A percentile compares a stretch with the other conserved stretches of the same genome.
phyloP scores from a whole-genome alignment of 2,797 vertebrate species.

The Enteromius trimaculatus region DNA sequence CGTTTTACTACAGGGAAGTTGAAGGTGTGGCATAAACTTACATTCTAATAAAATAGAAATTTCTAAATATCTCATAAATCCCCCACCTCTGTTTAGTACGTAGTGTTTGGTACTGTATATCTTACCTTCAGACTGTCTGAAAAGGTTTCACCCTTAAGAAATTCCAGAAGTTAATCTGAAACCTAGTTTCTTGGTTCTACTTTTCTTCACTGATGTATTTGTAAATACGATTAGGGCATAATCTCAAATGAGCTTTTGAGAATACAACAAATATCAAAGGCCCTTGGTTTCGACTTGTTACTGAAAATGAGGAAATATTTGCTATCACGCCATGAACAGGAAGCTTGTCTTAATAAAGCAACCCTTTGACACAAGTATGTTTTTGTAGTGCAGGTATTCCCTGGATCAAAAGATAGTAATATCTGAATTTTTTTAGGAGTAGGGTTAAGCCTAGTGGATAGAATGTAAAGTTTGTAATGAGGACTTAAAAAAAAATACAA shows the following conservation, averaged over 20 bases:
- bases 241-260: conserved; percentile 3
- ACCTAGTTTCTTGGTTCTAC: neutral
- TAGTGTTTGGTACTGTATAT: neutral
- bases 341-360: too few species aligned
- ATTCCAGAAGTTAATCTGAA: conserved; percentile 25
- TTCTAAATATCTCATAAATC: neutral
- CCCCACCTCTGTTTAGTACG: neutral
- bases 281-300: conserved; percentile 1
- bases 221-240: neutral
- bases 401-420: neutral
- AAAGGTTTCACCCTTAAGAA: neutral
- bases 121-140: neutral
- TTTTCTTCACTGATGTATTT: neutral
- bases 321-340: neutral
- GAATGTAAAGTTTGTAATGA: neutral
- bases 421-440: neutral
- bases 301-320: neutral
- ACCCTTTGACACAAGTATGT: too few species aligned
- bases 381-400: neutral
- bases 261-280: conserved; percentile 21
- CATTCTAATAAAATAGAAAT: neutral
- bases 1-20: neutral
- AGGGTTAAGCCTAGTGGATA: neutral
- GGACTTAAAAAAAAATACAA: too few species aligned
- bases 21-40: neutral